Conservation (phyloP, 2,888 invertebrate species). For the Apodemia duryi region DNA sequence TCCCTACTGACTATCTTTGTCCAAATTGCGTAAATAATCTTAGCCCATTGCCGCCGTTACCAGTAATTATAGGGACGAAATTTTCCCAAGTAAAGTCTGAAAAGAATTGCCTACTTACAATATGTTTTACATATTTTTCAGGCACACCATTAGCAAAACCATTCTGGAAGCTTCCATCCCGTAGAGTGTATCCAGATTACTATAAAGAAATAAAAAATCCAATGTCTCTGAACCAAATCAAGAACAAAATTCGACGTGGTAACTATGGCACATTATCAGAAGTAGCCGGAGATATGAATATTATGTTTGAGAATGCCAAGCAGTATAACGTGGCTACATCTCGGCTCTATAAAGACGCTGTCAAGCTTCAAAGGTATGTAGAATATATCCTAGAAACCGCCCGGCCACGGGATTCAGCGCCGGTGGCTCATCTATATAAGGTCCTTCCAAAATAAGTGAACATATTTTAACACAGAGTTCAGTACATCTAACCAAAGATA, state of each 20-base stretch:
- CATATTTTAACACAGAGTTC: no score
- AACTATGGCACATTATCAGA: slow-evolving; percentile 92
- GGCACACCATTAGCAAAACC: slow-evolving; percentile 94
- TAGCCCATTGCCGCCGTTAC: no score
- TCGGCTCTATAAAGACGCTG: slow-evolving; percentile 89
- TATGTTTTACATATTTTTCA: slow-evolving; percentile 37
- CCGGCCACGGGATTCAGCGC: no score
- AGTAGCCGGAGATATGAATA: slow-evolving; percentile 95
- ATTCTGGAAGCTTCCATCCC: slow-evolving; percentile 95
- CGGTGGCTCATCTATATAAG: no score
- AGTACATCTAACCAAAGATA: no score
- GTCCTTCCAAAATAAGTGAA: no score
- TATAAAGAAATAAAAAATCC: slow-evolving; percentile 98
- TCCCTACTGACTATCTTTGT: no score
- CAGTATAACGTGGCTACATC: slow-evolving; percentile 91
- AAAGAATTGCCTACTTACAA: no score
- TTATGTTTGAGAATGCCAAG: slow-evolving; percentile 98
- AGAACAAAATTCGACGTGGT: slow-evolving; percentile 88
- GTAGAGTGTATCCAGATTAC: slow-evolving; percentile 96
- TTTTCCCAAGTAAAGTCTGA: no score
- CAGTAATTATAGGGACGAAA: no score
- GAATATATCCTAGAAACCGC: not conserved
- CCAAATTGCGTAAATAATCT: no score
- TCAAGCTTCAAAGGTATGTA: slow-evolving; percentile 85
- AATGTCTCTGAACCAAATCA: slow-evolving; percentile 94